Percentiles rank a stretch among this genome's conserved stretches.
Conservation (phyloP, 1,140 invertebrate genomes). For the Megalopta genalis region DNA sequence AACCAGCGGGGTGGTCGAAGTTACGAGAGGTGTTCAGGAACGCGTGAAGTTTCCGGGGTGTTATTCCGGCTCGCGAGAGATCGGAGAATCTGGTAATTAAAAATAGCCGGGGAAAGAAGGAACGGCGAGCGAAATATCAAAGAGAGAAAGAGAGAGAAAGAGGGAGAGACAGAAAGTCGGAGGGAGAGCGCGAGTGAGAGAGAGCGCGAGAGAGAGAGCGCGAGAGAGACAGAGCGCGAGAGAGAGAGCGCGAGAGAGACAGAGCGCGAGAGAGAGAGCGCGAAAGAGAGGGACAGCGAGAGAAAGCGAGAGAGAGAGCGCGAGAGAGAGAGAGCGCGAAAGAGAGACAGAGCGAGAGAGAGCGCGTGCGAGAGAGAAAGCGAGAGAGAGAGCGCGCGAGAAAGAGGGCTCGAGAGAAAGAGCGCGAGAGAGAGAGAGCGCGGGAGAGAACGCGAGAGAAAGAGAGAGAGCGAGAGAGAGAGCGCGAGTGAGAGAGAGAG, state of each 20-base stretch:
- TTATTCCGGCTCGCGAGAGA: not conserved
- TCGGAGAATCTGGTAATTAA: constrained; percentile 6
- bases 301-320: not conserved
- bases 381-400: not conserved
- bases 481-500: not conserved
- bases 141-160: not conserved
- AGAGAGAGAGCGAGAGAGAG: not conserved
- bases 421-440: not conserved
- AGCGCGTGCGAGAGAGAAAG: no score
- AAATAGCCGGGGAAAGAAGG: not conserved
- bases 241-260: not conserved
- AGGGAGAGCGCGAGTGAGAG: not conserved
- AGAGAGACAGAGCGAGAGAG: not conserved
- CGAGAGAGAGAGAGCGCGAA: not conserved
- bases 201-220: not conserved
- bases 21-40: not conserved
- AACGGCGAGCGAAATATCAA: no score
- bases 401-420: not conserved
- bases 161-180: not conserved
- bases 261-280: not conserved
- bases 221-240: no score
- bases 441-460: no score
- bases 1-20: not conserved
- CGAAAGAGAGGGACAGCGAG: no score
- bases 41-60: not conserved